A percentile compares a stretch with the other conserved stretches of the same genome.
phyloP scores from a whole-genome alignment of 1,140 invertebrate species.

The Drosophila nikananu region DNA sequence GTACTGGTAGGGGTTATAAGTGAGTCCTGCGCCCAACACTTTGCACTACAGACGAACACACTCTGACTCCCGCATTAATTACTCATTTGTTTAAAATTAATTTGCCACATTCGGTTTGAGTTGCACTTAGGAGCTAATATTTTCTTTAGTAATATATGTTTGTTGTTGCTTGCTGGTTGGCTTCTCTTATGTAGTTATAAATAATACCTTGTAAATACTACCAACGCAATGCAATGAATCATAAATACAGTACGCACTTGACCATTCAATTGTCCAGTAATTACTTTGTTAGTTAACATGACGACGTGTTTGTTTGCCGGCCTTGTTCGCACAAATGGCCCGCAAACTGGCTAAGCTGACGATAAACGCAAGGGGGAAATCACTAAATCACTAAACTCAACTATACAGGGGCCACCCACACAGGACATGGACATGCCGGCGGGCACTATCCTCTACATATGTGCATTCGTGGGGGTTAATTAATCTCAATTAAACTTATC shows the following conservation, averaged over 20 bases:
- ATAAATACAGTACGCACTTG: slow-evolving; percentile 69
- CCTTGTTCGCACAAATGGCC: slow-evolving; percentile 66
- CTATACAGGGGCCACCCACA: slow-evolving; percentile 64
- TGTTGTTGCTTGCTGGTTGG: slow-evolving; percentile 28
- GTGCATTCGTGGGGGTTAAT: slow-evolving; percentile 35
- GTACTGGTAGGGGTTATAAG: slow-evolving; percentile 31
- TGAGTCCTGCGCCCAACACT: slow-evolving; percentile 28
- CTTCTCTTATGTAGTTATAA: slow-evolving; percentile 48
- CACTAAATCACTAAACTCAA: slow-evolving; percentile 52
- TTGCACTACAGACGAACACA: slow-evolving; percentile 75
- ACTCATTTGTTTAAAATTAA: slow-evolving; percentile 68
- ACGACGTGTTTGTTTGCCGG: slow-evolving; percentile 77
- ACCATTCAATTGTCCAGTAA: slow-evolving; percentile 65
- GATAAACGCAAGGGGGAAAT: slow-evolving; percentile 45
- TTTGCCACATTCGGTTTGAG: slow-evolving; percentile 72
- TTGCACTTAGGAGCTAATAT: slow-evolving; percentile 60
- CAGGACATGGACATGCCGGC: slow-evolving; percentile 33
- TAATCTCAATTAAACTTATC: slow-evolving; percentile 46
- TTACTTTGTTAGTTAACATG: slow-evolving; percentile 79
- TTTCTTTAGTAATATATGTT: slow-evolving; percentile 45
- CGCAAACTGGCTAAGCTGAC: slow-evolving; percentile 52
- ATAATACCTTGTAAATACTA: slow-evolving; percentile 79
- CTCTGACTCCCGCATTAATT: slow-evolving; percentile 38
- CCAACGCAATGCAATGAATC: slow-evolving; percentile 71
- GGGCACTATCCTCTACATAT: slow-evolving; percentile 16